These are phyloP conservation scores for Cataglyphis albicans DNA, from an alignment of 2,888 invertebrate species.

Conservation along the genomic window DNA sequence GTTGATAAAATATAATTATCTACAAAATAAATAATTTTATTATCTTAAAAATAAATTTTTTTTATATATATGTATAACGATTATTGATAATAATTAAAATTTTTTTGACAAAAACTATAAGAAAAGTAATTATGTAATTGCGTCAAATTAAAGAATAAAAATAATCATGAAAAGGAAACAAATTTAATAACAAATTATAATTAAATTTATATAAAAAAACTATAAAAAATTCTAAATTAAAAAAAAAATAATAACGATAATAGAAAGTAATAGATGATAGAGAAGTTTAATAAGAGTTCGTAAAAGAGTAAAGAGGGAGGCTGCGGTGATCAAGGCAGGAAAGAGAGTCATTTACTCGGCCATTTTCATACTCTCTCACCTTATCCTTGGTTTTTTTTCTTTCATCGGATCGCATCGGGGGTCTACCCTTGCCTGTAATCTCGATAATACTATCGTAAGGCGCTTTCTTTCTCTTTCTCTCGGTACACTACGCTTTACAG, in stretches of 20 bases:
- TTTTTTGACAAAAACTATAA: not conserved
- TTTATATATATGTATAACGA: not conserved
- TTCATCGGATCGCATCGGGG: conserved; percentile 53
- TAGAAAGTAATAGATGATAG: not conserved
- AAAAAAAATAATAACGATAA: not conserved
- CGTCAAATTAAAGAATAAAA: not conserved
- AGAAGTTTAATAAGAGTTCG: conserved; percentile 27
- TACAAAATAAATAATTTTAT: too few species aligned
- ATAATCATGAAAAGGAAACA: not conserved
- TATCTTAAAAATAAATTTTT: too few species aligned
- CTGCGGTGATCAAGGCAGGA: conserved; percentile 67
- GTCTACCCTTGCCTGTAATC: conserved; percentile 77
- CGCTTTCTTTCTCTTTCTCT: conserved; percentile 63
- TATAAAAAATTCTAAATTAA: not conserved
- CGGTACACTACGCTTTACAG: conserved; percentile 78
- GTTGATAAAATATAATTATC: too few species aligned
- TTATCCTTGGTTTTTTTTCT: conserved; percentile 34
- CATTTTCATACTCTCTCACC: conserved; percentile 59
- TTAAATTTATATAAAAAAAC: not conserved
- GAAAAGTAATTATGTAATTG: not conserved
- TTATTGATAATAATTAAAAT: not conserved
- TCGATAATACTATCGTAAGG: conserved; percentile 80
- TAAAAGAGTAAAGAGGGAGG: conserved; percentile 41
- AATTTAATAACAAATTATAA: not conserved
- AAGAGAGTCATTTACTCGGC: conserved; percentile 78